phyloP scores from a whole-genome alignment of 2,113 vertebrate genomes.

The Delphinapterus leucas region DNA sequence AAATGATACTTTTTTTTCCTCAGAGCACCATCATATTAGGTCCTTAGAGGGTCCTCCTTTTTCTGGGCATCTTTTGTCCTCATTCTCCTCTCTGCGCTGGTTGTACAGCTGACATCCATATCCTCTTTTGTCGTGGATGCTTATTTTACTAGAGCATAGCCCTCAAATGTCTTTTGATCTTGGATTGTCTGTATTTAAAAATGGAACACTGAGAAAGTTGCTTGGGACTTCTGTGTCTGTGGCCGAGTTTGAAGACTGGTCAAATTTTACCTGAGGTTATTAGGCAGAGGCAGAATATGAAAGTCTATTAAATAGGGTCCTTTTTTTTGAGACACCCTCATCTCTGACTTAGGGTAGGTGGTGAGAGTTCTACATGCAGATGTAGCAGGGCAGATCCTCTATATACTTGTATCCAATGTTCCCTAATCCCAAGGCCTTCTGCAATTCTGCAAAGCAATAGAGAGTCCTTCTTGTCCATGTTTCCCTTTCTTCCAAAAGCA shows the following conservation, averaged over 20 bases:
- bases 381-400: neutral
- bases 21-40: neutral
- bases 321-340: neutral
- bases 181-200: neutral
- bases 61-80: neutral
- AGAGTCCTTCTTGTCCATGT: neutral
- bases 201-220: neutral
- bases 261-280: neutral
- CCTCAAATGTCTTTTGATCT: neutral
- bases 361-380: neutral
- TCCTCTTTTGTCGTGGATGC: neutral
- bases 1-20: neutral
- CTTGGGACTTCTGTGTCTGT: neutral
- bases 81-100: neutral
- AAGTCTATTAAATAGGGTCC: neutral
- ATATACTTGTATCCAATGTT: neutral
- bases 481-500: neutral
- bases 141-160: neutral
- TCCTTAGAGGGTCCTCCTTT: neutral
- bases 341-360: neutral
- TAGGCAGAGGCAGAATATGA: neutral
- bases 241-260: neutral
- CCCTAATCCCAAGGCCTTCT: neutral
- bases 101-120: neutral
- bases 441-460: neutral